Base-by-base conservation (phyloP, 2,888 invertebrate genomes). In the Macrophya alboannulata region DNA sequence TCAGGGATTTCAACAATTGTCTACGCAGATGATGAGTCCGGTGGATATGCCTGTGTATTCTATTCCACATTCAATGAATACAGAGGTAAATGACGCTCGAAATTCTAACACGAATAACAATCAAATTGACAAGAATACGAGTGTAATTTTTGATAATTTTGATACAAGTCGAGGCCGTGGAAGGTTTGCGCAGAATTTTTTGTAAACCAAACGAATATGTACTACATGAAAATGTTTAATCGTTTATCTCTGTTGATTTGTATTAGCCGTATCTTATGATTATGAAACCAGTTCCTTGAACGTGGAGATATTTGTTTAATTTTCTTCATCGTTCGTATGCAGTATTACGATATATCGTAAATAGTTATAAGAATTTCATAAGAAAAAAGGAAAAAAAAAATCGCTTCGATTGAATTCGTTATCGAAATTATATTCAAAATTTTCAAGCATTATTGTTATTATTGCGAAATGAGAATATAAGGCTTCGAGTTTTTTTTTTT, bases 81-180 rank as follows among this genome's bases (percentile, higher is more conserved):
- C 31, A 25, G 68, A 37, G 68, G 68, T 10, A 68, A 8, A 0
- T 31, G 37, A 17, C 10, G 12, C 37, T 37, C 37, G 1, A 68
- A 68, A 37, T 68, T 37, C 68, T 25, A 15, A 31, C 65, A 4
- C 31, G 31, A 15, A 15, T 31, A 15, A 65, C 5, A 37, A 31
- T 31, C 65, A 37, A 65, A 31, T 15, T 25, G 15, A 72, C 10
- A n/a, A 72, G n/a, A 43, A 4, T 21, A n/a, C 9, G 17, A 15
- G 21, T 43, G 9, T 17, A 51, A 9, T 51, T 21, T 51, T n/a
- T n/a, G 51, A 48, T 15, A 51, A 48, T 25, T 10, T 76, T 25
- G 1, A 31, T 15, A 25, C 15, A 31, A 43, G 79, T 40, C 68
- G 68, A 45, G 82, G 82, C 1, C 82, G 82, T 48, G 82, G 82